Evolutionary conservation across 2,888 invertebrate genomes (phyloP).

Genomic region (Scotopteryx bipunctaria): DNA sequence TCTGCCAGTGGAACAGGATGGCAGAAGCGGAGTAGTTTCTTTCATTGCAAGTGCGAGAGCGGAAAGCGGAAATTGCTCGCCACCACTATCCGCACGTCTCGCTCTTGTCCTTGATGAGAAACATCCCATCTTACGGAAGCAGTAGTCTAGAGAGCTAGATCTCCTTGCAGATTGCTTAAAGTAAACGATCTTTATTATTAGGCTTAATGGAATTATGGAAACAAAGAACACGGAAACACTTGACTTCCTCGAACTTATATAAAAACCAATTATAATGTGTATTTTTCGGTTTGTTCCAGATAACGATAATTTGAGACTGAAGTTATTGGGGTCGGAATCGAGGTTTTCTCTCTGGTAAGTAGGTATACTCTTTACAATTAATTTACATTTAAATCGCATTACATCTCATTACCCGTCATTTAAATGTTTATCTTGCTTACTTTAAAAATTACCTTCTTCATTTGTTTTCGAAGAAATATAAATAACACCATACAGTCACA

Average conservation of each 20-base stretch:
- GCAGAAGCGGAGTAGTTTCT: constrained; percentile 46
- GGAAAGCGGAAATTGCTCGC: constrained; percentile 57
- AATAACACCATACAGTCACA: too few species aligned
- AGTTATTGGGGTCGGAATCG: constrained; percentile 25
- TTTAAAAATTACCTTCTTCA: too few species aligned
- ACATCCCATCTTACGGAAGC: constrained; percentile 28
- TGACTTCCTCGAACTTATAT: constrained; percentile 28
- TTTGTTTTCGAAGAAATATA: too few species aligned
- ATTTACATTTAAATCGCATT: background rate
- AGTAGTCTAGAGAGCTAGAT: constrained; percentile 9
- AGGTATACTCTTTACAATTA: background rate
- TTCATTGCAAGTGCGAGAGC: constrained; percentile 45
- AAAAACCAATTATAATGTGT: constrained; percentile 26
- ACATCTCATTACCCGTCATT: too few species aligned
- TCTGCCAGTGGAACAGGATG: constrained; percentile 38
- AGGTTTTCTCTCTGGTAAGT: constrained; percentile 32
- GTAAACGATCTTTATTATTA: constrained; percentile 18
- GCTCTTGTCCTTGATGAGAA: constrained; percentile 34
- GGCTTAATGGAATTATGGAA: constrained; percentile 16
- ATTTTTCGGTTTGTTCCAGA: constrained; percentile 37
- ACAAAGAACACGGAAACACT: constrained; percentile 27
- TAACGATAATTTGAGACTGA: constrained; percentile 28
- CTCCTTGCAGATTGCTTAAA: constrained; percentile 14
- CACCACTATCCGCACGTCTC: constrained; percentile 42
- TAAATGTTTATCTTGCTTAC: too few species aligned